Base-by-base conservation (phyloP, 2,888 invertebrate species). In the Machimus atricapillus region DNA sequence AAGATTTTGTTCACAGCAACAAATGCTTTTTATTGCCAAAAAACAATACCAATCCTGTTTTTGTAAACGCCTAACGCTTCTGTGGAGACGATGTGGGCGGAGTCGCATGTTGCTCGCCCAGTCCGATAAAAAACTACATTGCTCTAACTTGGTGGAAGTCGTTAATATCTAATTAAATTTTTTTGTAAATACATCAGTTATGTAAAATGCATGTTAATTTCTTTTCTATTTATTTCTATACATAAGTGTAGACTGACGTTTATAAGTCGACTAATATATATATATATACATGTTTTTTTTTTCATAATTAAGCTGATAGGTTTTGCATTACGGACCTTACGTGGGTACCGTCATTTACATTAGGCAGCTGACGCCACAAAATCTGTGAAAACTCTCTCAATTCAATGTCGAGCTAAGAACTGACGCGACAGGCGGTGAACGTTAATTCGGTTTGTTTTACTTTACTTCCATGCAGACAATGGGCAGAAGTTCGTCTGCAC, bases 351-450 rank as follows among this genome's bases (percentile, higher is more conserved):
- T 12, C 27, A 19, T 27, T 66, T 19, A 56, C 8, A 56, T 52
- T 52, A 52, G 52, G 79, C 23, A 56, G 79, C 85, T 85, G 87
- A 88, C 78, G 88, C 89, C 89, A 89, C 89, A 88, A 88, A 87
- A 85, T 85, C 88, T 89, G 87, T 87, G 89, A 89, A 88, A 89
- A 89, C 89, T 89, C 89, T 89, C 88, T 81, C 31, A 81, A 81
- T 56, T 81, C 81, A 23, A 56, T 56, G 56, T 81, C 81, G 81
- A 81, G 56, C 23, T 40, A 78, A 56, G 56, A 12, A 81, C 56
- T 56, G 31, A 66, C 14, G 66, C 52, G 31, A 23, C 27, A 14
- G 46, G 34, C 52, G 56, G 56, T 81, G 40, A 31, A 27, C 31
- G 19, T 81, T 56, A 81, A 81, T 34, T 34, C 46, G 34, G 52